These are phyloP conservation scores for Oasisia sp. DNA, from an alignment of 2,888 invertebrate species.

Conservation along the genomic window DNA sequence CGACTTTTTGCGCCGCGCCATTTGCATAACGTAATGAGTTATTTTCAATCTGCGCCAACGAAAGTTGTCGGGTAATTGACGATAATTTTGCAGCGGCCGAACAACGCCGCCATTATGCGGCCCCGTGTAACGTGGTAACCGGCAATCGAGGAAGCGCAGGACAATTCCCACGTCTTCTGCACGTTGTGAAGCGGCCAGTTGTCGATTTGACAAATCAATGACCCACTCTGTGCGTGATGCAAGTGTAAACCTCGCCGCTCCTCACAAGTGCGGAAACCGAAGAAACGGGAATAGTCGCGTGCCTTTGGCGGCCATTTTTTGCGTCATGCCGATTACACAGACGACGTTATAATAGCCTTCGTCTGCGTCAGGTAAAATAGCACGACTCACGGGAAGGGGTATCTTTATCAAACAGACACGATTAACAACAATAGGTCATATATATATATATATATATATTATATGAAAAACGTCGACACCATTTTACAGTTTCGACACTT, in stretches of 20 bases:
- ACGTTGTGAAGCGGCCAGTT: background rate
- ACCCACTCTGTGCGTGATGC: background rate
- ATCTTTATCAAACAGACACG: background rate
- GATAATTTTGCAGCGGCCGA: background rate
- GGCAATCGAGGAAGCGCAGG: background rate
- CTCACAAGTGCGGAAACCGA: background rate
- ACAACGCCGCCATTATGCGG: background rate
- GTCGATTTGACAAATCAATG: background rate
- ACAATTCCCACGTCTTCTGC: background rate
- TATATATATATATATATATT: background rate
- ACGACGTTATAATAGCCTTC: background rate
- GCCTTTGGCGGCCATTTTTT: background rate
- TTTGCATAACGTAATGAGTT: conserved; percentile 5
- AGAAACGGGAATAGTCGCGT: background rate
- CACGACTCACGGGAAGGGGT: background rate
- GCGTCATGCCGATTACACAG: background rate
- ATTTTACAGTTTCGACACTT: background rate
- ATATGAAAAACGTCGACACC: background rate
- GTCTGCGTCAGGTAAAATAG: background rate
- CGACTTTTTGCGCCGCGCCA: background rate
- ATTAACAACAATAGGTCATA: background rate
- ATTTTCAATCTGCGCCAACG: background rate
- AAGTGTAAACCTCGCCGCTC: background rate
- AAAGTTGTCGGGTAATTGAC: conserved; percentile 17
- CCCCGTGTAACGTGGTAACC: background rate